Percentiles rank a stretch among this genome's conserved stretches.
Evolutionary conservation across 2,113 vertebrate species (phyloP).

Genomic region (Etheostoma spectabile): DNA sequence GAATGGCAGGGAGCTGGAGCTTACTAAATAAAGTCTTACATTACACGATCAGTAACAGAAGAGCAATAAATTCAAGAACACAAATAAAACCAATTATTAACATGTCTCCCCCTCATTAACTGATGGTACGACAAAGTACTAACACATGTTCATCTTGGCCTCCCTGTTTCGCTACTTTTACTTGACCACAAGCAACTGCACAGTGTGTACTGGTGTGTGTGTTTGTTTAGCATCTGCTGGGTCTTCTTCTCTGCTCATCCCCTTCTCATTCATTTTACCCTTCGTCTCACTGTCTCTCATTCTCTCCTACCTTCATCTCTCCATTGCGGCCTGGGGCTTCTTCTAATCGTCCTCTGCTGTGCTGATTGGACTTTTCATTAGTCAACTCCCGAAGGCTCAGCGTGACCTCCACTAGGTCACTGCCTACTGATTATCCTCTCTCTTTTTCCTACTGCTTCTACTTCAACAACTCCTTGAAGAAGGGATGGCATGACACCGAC

Average conservation of each 20-base stretch:
- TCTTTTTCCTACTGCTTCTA: constrained; percentile 49
- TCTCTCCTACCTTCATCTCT: constrained; percentile 61
- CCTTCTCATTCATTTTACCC: constrained; percentile 52
- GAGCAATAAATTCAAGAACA: constrained; percentile 58
- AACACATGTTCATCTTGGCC: constrained; percentile 58
- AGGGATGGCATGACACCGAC: constrained; percentile 55
- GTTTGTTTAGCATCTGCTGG: constrained; percentile 16
- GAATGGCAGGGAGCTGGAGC: constrained; percentile 19
- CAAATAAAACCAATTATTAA: constrained; percentile 70
- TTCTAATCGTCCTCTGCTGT: constrained; percentile 77
- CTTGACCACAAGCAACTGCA: constrained; percentile 52
- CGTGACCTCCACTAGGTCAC: constrained; percentile 82
- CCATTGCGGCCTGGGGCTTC: constrained; percentile 75
- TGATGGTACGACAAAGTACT: constrained; percentile 50
- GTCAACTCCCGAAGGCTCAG: constrained; percentile 79
- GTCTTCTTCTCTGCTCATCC: constrained; percentile 53
- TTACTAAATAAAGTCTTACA: constrained; percentile 35
- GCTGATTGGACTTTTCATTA: constrained; percentile 85
- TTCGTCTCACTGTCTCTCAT: constrained; percentile 56
- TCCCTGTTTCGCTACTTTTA: constrained; percentile 43
- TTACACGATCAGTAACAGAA: constrained; percentile 47
- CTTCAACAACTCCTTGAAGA: constrained; percentile 63
- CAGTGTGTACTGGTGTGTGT: constrained; percentile 14
- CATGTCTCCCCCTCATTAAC: constrained; percentile 52
- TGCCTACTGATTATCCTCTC: constrained; percentile 79